Base-by-base conservation (phyloP, 2,797 vertebrate genomes). In the Astyanax mexicanus region DNA sequence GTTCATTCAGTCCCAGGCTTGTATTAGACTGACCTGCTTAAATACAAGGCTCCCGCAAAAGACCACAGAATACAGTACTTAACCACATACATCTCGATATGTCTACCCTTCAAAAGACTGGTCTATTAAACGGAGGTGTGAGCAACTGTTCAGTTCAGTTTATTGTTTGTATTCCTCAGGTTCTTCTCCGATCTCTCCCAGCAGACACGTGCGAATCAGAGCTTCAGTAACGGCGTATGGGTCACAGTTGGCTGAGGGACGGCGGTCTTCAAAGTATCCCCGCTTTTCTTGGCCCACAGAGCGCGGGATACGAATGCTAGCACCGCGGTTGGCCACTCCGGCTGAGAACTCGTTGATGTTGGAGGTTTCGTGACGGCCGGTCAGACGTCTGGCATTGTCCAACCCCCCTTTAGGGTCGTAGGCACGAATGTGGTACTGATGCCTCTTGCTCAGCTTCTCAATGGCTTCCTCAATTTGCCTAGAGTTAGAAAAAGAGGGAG, bases 211-310 rank as follows among this genome's bases (percentile, higher is more conserved):
- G 82, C 97, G 95, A 73, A 99, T 89, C 15, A 99, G 88, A 2
- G 96, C 97, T 88, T 98, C 96, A 0, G 95, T 98, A 88, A 99
- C 97, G 0, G 90, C 91, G 0, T 95, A 99, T 0, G 97, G 98
- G 84, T 99, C 96, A 0, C 97, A 99, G 89, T 99, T 99, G 91
- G 98, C 97, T 0, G 97, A 98, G 0, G 97, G 97, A 27, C 96
- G 95, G 29, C 97, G 96, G 88, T 99, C 97, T 89, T 99, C 97
- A 0, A 99, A 98, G 93, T 99, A 99, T 66, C 97, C 98, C 80
- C 89, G 96, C 91, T 95, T 95, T 80, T 98, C 96, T 58, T 98
- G 96, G 86, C 97, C 97, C 0, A 98, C 96, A 0, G 60, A 87
- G 44, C 96, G 93, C 3, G 98, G 98, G 79, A 99, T 99, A 83